These are phyloP conservation scores for Aphidius colemani DNA, from an alignment of 2,888 invertebrate genomes.

Conservation along the genomic window DNA sequence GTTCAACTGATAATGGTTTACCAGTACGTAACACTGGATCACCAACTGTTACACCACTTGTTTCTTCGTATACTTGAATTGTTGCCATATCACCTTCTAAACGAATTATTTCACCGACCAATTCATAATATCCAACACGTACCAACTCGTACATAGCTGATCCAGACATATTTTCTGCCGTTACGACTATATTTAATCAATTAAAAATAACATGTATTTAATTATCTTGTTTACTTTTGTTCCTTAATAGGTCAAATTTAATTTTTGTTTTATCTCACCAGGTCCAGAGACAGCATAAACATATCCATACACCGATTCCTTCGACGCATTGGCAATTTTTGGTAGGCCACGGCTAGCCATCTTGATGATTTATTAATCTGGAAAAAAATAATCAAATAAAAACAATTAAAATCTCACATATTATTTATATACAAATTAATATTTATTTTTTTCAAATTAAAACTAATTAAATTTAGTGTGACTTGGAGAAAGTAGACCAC, in stretches of 20 bases:
- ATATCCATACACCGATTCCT: slow-evolving; percentile 88
- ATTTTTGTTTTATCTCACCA: slow-evolving; percentile 66
- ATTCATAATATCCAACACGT: slow-evolving; percentile 95
- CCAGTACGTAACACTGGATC: slow-evolving; percentile 98
- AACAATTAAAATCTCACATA: not conserved
- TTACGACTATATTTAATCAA: slow-evolving; percentile 77
- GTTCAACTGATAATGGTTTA: slow-evolving; percentile 97
- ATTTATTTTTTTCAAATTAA: not conserved
- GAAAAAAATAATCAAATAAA: not conserved
- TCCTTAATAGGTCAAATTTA: not conserved
- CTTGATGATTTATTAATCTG: slow-evolving; percentile 51
- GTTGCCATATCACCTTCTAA: slow-evolving; percentile 99
- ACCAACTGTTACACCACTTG: slow-evolving; percentile 98
- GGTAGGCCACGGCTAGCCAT: slow-evolving; percentile 70
- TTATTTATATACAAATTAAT: not conserved
- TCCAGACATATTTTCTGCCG: slow-evolving; percentile 98
- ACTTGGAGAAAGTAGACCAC: not conserved
- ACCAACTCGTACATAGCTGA: slow-evolving; percentile 99
- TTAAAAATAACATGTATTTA: not conserved
- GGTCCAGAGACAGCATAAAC: slow-evolving; percentile 98
- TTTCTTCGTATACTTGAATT: slow-evolving; percentile 96
- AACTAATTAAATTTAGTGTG: not conserved
- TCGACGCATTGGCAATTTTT: slow-evolving; percentile 81
- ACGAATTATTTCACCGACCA: slow-evolving; percentile 99
- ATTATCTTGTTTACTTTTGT: not conserved